Percentiles rank a stretch among this genome's conserved stretches.
Evolutionary conservation across 2,888 invertebrate genomes (phyloP).

Genomic region (Byasa hedistus): DNA sequence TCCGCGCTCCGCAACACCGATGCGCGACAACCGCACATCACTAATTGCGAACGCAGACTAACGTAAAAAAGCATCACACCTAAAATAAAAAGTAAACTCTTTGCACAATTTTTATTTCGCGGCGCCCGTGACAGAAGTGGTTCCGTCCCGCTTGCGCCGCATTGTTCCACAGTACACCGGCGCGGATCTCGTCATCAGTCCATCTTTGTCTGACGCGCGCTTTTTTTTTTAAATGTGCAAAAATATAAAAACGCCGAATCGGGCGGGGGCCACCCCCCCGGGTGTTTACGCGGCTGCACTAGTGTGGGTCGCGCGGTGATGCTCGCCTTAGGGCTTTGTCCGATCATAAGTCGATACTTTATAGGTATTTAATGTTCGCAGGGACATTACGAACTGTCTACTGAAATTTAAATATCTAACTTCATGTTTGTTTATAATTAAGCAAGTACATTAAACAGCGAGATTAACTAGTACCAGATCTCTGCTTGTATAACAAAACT

Average conservation of each 20-base stretch:
- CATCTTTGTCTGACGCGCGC: constrained; percentile 76
- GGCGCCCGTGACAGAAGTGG: constrained; percentile 69
- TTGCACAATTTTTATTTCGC: constrained; percentile 79
- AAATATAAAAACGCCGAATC: constrained; percentile 79
- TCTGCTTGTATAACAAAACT: too few species aligned
- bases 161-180: constrained; percentile 57
- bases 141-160: constrained; percentile 68
- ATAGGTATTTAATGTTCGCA: constrained; percentile 38
- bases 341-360: constrained; percentile 77
- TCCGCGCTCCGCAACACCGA: constrained; percentile 69
- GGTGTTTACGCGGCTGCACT: constrained; percentile 54
- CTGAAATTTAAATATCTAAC: neutral
- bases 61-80: constrained; percentile 77
- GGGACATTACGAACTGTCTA: neutral
- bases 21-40: constrained; percentile 72
- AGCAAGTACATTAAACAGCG: neutral
- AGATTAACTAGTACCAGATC: neutral
- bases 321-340: constrained; percentile 75
- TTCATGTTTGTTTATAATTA: neutral
- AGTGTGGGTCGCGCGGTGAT: constrained; percentile 70
- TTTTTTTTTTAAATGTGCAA: constrained; percentile 79
- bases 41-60: constrained; percentile 80
- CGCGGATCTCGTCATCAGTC: constrained; percentile 72
- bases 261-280: constrained; percentile 60
- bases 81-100: constrained; percentile 69